Percentiles rank a stretch among this genome's conserved stretches.
These are phyloP conservation scores for Podargus strigoides DNA, from an alignment of 2,797 vertebrate genomes.

Conservation along the genomic window DNA sequence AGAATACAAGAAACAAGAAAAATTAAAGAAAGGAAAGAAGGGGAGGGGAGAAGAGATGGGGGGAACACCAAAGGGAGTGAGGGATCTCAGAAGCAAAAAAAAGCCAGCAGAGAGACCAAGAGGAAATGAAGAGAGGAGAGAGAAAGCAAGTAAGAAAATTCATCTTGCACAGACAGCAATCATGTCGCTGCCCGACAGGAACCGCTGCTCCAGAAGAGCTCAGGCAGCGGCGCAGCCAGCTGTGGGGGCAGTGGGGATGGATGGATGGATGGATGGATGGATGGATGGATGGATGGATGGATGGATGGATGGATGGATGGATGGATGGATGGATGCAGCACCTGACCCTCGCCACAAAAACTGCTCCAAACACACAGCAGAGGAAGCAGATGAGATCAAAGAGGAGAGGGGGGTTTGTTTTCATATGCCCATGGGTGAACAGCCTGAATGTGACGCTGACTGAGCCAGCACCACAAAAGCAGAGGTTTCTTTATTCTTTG, in stretches of 20 bases:
- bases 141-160: conserved; percentile 32
- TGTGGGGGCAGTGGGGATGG: neutral
- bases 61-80: neutral
- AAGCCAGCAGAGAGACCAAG: neutral
- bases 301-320: neutral
- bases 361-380: neutral
- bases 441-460: neutral
- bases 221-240: neutral
- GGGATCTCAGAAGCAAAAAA: neutral
- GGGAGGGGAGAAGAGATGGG: neutral
- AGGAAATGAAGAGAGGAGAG: neutral
- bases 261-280: neutral
- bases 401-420: neutral
- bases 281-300: neutral
- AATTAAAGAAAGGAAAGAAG: neutral
- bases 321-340: neutral
- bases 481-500: neutral
- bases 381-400: neutral
- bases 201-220: conserved; percentile 7
- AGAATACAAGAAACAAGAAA: conserved; percentile 31
- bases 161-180: conserved; percentile 17
- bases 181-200: neutral
- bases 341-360: neutral
- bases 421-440: neutral
- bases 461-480: neutral